These are phyloP conservation scores for Phylloscopus whistleri DNA, from an alignment of 2,113 vertebrate genomes.

Conservation along the genomic window DNA sequence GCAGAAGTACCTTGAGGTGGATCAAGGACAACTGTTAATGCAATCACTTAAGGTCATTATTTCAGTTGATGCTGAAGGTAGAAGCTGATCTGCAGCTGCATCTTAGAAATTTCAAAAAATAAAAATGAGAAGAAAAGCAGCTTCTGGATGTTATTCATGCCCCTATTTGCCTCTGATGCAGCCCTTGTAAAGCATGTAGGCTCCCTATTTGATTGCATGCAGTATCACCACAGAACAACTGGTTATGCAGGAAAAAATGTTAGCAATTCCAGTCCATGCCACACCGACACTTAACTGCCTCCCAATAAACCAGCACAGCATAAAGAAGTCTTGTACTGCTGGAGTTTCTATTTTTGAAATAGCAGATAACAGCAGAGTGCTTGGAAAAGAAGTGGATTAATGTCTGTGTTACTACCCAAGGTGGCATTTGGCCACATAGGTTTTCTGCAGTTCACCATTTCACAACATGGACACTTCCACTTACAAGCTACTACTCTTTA, in stretches of 20 bases:
- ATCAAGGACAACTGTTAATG: background rate
- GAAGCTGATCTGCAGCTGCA: background rate
- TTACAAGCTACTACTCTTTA: background rate
- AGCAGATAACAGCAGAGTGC: background rate
- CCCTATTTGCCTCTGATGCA: background rate
- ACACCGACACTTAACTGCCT: background rate
- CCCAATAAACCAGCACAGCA: background rate
- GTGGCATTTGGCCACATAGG: rapidly evolving
- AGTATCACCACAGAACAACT: background rate
- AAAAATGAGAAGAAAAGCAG: background rate
- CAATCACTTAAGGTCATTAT: background rate
- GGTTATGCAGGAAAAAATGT: constrained; percentile 1
- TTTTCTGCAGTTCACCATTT: background rate
- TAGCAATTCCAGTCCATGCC: background rate
- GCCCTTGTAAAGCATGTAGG: background rate
- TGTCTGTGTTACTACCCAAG: background rate
- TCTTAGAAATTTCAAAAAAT: background rate
- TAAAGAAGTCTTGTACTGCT: background rate
- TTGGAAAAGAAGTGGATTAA: background rate
- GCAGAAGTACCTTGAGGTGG: background rate
- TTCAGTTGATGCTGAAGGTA: constrained; percentile 17
- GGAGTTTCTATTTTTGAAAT: background rate
- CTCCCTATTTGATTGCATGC: background rate
- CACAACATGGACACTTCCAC: background rate
- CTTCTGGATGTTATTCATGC: background rate